Evolutionary conservation across 92 coral and sea anemone species (phyloP), one percentile per base, ranked within the genome.

Genomic region (Palythoa grandis): DNA sequence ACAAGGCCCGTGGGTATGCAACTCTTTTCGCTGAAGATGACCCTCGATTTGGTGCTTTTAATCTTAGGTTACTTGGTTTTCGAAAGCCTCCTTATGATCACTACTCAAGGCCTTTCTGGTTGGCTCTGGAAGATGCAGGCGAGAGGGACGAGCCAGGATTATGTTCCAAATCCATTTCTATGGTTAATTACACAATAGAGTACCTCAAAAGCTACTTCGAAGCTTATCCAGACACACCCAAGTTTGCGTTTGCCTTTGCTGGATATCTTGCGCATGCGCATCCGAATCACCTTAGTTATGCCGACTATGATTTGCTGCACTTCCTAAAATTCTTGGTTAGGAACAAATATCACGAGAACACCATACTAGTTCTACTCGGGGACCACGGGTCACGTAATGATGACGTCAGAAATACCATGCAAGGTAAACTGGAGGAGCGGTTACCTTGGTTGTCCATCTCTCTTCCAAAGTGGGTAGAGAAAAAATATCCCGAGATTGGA

Each of bases 371-470:
- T 35, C n/a, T 94, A 29, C 90, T 95, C 61, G 95, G 98, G 3
- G 98, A 95, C 88, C 98, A 95, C 90, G 98, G 98, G 14, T 95
- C 98, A 61, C 88, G 98, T 43, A 94, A 94, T 75, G 95, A 90
- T 70, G 96, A 95, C 78, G 90, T 91, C 89, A 91, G 98, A 61
- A 89, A 83, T 65, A 94, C 98, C 11, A 88, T 95, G 92, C 98
- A 95, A 70, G 98, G 98, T 0, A 94, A 95, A 57, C 87, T 95
- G 74, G 98, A 95, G 87, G 98, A 95, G 88, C 89, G 98, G 86
- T 86, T 95, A 89, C 98, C 98, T 11, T 95, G 98, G 95, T 88
- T 95, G 25, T 95, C 98, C 4, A 74, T 95, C 66, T 87, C 98
- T 47, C 86, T 94, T 61, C 98, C 98, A 53, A 87, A 84, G 61